phyloP scores from a whole-genome alignment of 1,140 invertebrate genomes.

The Sitodiplosis mosellana region DNA sequence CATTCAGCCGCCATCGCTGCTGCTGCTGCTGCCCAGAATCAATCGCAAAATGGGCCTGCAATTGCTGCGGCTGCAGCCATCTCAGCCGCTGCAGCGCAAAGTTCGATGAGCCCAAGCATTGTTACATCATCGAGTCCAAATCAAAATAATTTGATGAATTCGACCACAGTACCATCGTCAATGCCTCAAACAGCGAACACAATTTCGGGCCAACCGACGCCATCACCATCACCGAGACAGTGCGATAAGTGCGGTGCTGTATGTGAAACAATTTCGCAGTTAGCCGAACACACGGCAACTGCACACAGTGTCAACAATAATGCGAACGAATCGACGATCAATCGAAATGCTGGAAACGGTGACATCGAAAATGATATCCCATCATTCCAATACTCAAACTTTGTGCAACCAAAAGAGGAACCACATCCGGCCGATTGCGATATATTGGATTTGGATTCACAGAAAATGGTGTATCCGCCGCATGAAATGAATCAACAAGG shows the following conservation, averaged over 20 bases:
- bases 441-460: conserved; percentile 72
- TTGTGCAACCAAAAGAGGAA: conserved; percentile 18
- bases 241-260: conserved; percentile 66
- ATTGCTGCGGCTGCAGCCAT: conserved; percentile 1
- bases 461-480: conserved; percentile 56
- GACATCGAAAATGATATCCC: conserved; percentile 9
- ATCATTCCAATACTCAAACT: conserved; percentile 17
- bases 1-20: background rate
- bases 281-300: conserved; percentile 49
- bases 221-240: conserved; percentile 43
- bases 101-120: conserved; percentile 19
- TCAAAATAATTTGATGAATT: conserved; percentile 8
- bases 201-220: conserved; percentile 28
- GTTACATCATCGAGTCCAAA: conserved; percentile 22
- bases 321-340: conserved; percentile 20
- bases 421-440: conserved; percentile 31
- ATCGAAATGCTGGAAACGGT: background rate
- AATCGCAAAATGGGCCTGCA: background rate
- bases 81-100: conserved; percentile 9
- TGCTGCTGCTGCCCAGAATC: background rate
- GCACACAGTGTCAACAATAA: conserved; percentile 39
- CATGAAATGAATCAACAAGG: conserved; percentile 7
- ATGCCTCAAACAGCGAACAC: conserved; percentile 17
- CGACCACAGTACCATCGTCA: conserved; percentile 2
- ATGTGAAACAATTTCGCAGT: conserved; percentile 45